Evolutionary conservation across 2,797 vertebrate species (phyloP).

Genomic region (Alosa sapidissima): DNA sequence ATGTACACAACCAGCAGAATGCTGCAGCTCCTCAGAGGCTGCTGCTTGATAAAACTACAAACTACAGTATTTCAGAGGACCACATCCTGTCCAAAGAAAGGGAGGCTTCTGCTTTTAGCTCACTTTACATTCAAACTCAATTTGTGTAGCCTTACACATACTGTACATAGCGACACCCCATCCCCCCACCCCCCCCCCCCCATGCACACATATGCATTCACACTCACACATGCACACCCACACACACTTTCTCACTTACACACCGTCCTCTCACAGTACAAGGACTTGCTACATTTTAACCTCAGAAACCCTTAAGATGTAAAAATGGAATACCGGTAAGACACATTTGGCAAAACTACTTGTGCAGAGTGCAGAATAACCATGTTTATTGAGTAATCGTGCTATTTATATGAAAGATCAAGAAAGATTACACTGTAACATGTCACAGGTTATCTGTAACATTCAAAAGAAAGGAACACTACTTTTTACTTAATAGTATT

Average conservation of each 20-base stretch:
- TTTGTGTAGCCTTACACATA: background rate
- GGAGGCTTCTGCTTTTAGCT: background rate
- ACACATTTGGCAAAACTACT: background rate
- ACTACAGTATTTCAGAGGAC: background rate
- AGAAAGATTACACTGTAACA: constrained; percentile 40
- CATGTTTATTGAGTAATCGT: constrained; percentile 61
- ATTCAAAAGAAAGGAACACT: constrained; percentile 26
- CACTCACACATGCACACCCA: background rate
- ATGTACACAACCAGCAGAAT: too few relatives aligned
- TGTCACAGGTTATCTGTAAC: constrained; percentile 32
- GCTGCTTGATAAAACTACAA: background rate
- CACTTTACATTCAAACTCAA: background rate
- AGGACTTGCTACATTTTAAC: background rate
- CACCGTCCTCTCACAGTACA: background rate
- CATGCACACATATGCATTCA: background rate
- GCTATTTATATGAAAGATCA: constrained; percentile 36
- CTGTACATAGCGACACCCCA: background rate
- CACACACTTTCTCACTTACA: background rate
- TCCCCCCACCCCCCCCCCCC: background rate
- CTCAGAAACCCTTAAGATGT: background rate
- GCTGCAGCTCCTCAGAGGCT: background rate
- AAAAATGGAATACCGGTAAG: background rate
- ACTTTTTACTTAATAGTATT: background rate
- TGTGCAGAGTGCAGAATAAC: background rate
- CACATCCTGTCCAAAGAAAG: too few relatives aligned